Base-by-base conservation (phyloP, 1,140 invertebrate species). In the Drosophila lowei region DNA sequence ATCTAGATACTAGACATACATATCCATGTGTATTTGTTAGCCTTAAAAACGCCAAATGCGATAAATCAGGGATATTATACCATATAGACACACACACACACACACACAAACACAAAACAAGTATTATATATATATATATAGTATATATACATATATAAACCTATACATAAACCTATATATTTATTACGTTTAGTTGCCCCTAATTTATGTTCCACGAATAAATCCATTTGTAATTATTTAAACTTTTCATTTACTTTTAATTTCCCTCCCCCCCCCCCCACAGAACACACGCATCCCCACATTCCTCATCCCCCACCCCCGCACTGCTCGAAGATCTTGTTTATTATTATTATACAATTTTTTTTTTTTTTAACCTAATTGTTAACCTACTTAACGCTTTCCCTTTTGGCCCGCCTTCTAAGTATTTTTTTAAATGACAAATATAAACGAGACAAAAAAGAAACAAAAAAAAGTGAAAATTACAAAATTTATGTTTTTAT, bases 11-110 rank as follows among this genome's bases (percentile, higher is more conserved):
- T 73, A 73, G 52, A 55, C 21, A 34, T 30, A 70, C 30, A 47
- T 66, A 42, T 46, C 56, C 50, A 62, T 50, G 49, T 49, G 66
- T 66, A 62, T 61, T 38, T 48, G 52, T 44, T 59, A 76, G 70
- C 59, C 72, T 76, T 85, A 53, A 72, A 76, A 85, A 84, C 49
- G 74, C 80, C 80, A 85, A 85, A 73, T 42, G 77, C 46, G 47
- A 38, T 38, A 77, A 85, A 86, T 86, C 81, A 86, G 77, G 81
- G 77, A 86, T 80, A 80, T 64, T 77, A 79, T 62, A 38, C 28
- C 49, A 46, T 16, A 41, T n/a, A 25, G 3, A 9, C 7, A 25
- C 21, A 25, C 41, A 42, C 25, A 47, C 54, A 47, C 8, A 55
- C 7, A 30, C n/a, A 56, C 30, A 44, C 8, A 23, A 7, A 49